phyloP scores from a whole-genome alignment of 2,113 vertebrate genomes.

The Columba janthina region DNA sequence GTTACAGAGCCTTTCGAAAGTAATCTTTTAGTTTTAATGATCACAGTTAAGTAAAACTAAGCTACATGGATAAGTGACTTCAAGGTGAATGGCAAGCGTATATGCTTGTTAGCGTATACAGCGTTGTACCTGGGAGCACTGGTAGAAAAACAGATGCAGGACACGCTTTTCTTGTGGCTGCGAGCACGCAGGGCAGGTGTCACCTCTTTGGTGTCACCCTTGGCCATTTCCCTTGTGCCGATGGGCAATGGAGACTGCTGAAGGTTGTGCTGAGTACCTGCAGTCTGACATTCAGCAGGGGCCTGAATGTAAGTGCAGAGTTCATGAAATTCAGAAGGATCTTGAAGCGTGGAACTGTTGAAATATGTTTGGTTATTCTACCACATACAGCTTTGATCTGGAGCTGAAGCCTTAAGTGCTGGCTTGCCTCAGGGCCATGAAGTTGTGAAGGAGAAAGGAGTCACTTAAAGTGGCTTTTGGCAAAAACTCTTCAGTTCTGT shows the following conservation, averaged over 20 bases:
- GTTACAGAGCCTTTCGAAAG: not conserved
- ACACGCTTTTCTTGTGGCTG: accelerated
- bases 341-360: not conserved
- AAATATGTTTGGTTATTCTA: not conserved
- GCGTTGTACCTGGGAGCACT: not conserved
- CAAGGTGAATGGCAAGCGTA: not conserved
- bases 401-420: not conserved
- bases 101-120: too few species aligned
- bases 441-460: not conserved
- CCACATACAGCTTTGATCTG: not conserved
- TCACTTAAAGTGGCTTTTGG: not conserved
- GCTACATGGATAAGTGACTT: not conserved
- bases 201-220: not conserved
- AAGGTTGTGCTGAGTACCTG: not conserved
- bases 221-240: not conserved
- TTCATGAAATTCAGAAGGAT: not conserved
- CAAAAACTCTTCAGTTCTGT: not conserved
- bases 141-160: not conserved
- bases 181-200: not conserved
- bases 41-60: not conserved
- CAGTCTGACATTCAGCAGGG: not conserved
- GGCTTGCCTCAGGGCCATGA: not conserved
- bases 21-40: not conserved
- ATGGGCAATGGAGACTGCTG: not conserved
- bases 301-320: not conserved